Conservation (phyloP, 2,888 invertebrate genomes). For the Oxytorus armatus region DNA sequence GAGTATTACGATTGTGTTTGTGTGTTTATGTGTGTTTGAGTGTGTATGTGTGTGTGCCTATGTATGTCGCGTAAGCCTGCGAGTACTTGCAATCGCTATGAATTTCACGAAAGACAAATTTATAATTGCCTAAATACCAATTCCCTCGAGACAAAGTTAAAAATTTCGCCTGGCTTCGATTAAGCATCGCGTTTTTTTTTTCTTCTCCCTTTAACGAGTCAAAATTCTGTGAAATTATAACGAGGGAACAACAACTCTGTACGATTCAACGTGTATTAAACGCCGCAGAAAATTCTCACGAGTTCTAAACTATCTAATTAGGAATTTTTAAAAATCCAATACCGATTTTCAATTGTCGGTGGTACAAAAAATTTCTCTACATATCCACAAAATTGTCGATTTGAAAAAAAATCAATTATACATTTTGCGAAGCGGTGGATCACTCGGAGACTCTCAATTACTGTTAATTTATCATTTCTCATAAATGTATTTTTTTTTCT, state of each 20-base stretch:
- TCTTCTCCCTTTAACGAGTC: neutral
- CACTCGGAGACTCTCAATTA: conserved; percentile 36
- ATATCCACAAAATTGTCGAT: neutral
- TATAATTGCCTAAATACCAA: neutral
- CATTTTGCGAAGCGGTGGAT: conserved; percentile 9
- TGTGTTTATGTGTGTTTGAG: conserved; percentile 26
- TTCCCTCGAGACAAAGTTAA: neutral
- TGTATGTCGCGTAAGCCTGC: conserved; percentile 47
- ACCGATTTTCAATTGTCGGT: neutral
- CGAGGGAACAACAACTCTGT: too few relatives aligned
- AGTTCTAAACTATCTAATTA: neutral
- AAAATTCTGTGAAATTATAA: neutral
- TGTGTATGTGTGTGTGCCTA: conserved; percentile 29
- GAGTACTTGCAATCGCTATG: conserved; percentile 29
- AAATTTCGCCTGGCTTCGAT: too few relatives aligned
- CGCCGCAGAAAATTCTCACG: neutral
- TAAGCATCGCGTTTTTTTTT: too few relatives aligned
- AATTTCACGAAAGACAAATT: neutral
- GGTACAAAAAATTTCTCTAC: neutral
- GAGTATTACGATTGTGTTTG: conserved; percentile 14
- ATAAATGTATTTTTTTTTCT: conserved; percentile 30
- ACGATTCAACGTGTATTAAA: neutral
- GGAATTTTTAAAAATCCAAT: neutral
- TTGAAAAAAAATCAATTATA: neutral
- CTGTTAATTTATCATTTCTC: conserved; percentile 10